phyloP scores from a whole-genome alignment of 2,797 vertebrate genomes.

The Poecile montanus region DNA sequence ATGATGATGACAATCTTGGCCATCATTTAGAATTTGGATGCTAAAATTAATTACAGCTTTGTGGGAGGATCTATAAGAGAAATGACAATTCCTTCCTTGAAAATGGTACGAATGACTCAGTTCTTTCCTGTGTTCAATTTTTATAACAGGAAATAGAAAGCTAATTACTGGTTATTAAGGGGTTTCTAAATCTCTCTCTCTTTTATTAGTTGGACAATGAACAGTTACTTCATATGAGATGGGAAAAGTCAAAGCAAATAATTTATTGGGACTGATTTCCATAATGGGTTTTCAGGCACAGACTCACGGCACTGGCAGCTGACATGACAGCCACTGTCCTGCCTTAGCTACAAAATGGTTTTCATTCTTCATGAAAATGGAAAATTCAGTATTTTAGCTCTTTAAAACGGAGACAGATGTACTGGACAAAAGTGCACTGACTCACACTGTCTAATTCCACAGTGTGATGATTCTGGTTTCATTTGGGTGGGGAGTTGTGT shows the following conservation, averaged over 20 bases:
- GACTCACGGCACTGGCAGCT: slow-evolving; percentile 60
- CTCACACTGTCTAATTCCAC: not conserved
- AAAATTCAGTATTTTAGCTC: slow-evolving; percentile 11
- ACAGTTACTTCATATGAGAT: slow-evolving; percentile 74
- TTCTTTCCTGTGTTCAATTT: slow-evolving; percentile 72
- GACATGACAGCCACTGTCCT: slow-evolving; percentile 31
- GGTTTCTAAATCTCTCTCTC: slow-evolving; percentile 63
- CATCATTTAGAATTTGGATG: slow-evolving; percentile 34
- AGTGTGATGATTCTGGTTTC: not conserved
- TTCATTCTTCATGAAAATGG: not conserved
- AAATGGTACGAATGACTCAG: slow-evolving; percentile 65
- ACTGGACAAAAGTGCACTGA: not conserved
- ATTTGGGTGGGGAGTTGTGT: not conserved
- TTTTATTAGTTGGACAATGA: slow-evolving; percentile 72
- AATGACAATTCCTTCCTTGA: slow-evolving; percentile 65
- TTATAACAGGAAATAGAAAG: slow-evolving; percentile 81
- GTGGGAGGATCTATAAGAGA: slow-evolving; percentile 50
- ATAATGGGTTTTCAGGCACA: slow-evolving; percentile 65
- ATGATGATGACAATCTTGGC: not conserved
- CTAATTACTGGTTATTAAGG: slow-evolving; percentile 80
- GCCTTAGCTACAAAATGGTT: slow-evolving; percentile 49
- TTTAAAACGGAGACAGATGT: not conserved
- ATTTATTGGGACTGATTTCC: slow-evolving; percentile 79
- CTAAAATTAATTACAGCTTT: slow-evolving; percentile 72
- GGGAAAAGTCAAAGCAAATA: slow-evolving; percentile 78